Evolutionary conservation across 2,113 vertebrate genomes (phyloP).

Genomic region (Tiliqua scincoides): DNA sequence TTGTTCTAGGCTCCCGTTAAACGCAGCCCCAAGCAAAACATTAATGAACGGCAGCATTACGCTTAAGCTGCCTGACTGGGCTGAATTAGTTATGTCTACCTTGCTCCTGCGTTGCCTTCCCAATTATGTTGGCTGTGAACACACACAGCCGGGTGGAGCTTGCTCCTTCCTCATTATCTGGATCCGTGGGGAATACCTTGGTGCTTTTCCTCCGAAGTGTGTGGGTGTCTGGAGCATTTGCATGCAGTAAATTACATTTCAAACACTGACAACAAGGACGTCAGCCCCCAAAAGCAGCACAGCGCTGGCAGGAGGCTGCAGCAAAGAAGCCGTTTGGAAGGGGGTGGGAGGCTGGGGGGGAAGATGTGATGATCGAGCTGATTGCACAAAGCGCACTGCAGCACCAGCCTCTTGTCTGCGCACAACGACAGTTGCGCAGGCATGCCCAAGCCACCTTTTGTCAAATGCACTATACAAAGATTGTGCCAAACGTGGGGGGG

Average conservation of each 20-base stretch:
- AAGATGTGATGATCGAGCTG: not conserved
- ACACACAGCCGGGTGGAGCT: slow-evolving; percentile 26
- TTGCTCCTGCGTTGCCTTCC: slow-evolving; percentile 51
- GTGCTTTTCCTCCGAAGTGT: not conserved
- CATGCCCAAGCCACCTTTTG: not conserved
- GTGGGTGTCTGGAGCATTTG: not conserved
- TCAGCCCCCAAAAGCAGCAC: accelerated
- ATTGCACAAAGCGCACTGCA: not conserved
- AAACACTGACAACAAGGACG: accelerated
- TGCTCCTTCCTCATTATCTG: slow-evolving; percentile 48
- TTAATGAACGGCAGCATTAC: slow-evolving; percentile 59
- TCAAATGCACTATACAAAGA: not conserved
- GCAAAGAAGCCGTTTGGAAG: not conserved
- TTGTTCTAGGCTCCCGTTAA: slow-evolving; percentile 27
- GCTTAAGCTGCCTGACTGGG: slow-evolving; percentile 36
- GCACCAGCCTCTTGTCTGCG: not conserved
- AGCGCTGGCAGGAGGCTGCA: not conserved
- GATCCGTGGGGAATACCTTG: not conserved
- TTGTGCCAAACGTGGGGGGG: too few relatives aligned
- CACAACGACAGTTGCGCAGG: too few relatives aligned
- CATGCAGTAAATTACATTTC: not conserved
- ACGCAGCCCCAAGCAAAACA: slow-evolving; percentile 56
- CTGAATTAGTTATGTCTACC: slow-evolving; percentile 55
- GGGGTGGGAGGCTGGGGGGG: too few relatives aligned
- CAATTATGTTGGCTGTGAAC: slow-evolving; percentile 49